Base-by-base conservation (phyloP, 2,113 vertebrate species). In the Tichodroma muraria region DNA sequence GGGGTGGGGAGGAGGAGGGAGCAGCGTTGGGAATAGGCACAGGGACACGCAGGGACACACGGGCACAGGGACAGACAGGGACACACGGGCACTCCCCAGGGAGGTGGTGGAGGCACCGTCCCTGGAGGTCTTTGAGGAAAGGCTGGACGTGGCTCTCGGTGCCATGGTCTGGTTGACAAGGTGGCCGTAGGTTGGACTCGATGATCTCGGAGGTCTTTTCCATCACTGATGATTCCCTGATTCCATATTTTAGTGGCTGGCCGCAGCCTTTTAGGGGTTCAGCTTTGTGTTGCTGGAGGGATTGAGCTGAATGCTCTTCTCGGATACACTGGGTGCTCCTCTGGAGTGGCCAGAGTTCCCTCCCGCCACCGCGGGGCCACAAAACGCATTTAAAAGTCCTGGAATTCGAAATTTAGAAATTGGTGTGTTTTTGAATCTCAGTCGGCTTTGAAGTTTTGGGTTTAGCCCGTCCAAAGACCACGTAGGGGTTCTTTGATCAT, bases 321-420 rank as follows among this genome's bases (percentile, higher is more conserved):
- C 28, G n/a, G 38, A 38, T 78, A 6, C 66, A 1, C 6, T 42
- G 73, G 56, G 61, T 33, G 69, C 56, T 72, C 35, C 57, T 87
- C 45, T 52, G 49, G 85, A 75, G 69, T 3, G 71, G 71, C 27
- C 79, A 19, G 31, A 40, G 24, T 87, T 85, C 54, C 47, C 70
- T 76, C 52, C 64, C 3, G 14, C 72, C 8, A 2, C 63, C 78
- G 6, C 40, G 45, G 17, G 65, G 89, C 75, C 94, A 27, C 78
- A 73, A 91, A 84, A 90, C 15, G 9, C 59, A 35, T 73, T 87
- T 38, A 70, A 65, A 92, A 96, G 80, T 28, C 15, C 50, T 65
- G 64, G 56, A 90, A 91, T 96, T 92, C 50, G 91, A 93, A 95
- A 94, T 91, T 87, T 90, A 57, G 54, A 63, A 81, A 92, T 61